Evolutionary conservation across 2,888 invertebrate species (phyloP).

Genomic region (Cheilosia vulpina): DNA sequence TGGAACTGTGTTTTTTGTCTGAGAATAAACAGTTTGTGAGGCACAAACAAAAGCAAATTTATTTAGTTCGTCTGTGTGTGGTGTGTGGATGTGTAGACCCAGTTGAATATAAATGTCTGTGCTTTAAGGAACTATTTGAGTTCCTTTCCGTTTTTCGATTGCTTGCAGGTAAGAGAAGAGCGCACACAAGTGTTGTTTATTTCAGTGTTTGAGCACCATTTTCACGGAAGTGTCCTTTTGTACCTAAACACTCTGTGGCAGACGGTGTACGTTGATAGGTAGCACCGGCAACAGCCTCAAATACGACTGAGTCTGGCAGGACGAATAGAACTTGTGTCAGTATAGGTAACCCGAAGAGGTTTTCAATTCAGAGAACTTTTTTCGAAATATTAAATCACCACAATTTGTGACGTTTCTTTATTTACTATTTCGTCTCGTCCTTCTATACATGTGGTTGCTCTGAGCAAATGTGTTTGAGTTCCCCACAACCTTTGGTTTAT

Average conservation of each 20-base stretch:
- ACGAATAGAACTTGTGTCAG: constrained; percentile 45
- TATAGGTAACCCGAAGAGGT: constrained; percentile 47
- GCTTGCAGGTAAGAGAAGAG: constrained; percentile 53
- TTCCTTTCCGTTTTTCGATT: constrained; percentile 13
- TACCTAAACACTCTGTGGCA: constrained; percentile 11
- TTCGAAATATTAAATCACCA: constrained; percentile 55
- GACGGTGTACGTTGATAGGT: not conserved
- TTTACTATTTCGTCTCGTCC: not conserved
- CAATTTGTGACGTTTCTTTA: constrained; percentile 5
- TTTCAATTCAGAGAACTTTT: constrained; percentile 53
- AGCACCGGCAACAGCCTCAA: not conserved
- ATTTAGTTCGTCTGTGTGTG: constrained; percentile 19
- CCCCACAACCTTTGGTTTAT: constrained; percentile 3
- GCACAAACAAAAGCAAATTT: constrained; percentile 70
- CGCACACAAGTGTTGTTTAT: constrained; percentile 57
- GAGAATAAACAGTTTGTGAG: constrained; percentile 63
- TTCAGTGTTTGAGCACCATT: constrained; percentile 59
- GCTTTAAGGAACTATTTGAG: constrained; percentile 30
- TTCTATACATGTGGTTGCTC: not conserved
- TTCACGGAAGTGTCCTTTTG: constrained; percentile 50
- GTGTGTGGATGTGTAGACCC: not conserved
- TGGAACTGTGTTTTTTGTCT: constrained; percentile 49
- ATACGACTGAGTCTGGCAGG: constrained; percentile 1
- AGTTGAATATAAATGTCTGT: constrained; percentile 40
- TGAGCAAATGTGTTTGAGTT: not conserved